Conservation (phyloP, 2,888 invertebrate genomes). For the Tinea semifulvella region DNA sequence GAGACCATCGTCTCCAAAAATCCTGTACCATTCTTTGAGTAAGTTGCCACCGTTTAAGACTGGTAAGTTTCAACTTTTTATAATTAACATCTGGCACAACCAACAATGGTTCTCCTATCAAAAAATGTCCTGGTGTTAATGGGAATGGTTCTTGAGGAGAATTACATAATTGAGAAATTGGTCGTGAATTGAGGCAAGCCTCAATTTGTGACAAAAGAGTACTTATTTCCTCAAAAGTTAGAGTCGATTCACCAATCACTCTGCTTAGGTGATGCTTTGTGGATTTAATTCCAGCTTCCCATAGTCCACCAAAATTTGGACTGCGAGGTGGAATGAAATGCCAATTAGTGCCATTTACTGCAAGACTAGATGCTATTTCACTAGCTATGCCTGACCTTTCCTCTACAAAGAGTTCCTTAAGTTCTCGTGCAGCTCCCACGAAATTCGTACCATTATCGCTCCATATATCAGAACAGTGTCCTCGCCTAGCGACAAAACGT, state of each 20-base stretch:
- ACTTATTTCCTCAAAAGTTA: slow-evolving; percentile 17
- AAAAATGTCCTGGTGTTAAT: slow-evolving; percentile 22
- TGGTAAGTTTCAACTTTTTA: slow-evolving; percentile 11
- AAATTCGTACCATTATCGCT: slow-evolving; percentile 21
- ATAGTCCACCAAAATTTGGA: slow-evolving; percentile 22
- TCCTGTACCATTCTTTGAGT: slow-evolving; percentile 23
- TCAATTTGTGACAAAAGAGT: slow-evolving; percentile 17
- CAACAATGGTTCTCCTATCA: slow-evolving; percentile 19
- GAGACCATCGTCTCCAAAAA: slow-evolving; percentile 22
- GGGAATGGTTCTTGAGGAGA: slow-evolving; percentile 13
- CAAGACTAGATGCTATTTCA: slow-evolving; percentile 19
- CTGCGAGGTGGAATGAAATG: slow-evolving; percentile 21
- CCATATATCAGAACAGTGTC: no score
- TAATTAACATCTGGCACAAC: slow-evolving; percentile 17
- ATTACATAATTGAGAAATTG: slow-evolving; percentile 16
- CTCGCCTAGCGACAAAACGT: no score
- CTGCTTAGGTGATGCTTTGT: slow-evolving; percentile 17
- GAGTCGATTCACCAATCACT: slow-evolving; percentile 7
- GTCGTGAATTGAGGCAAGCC: slow-evolving; percentile 19
- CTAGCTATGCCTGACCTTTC: slow-evolving; percentile 8
- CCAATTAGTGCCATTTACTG: slow-evolving; percentile 17
- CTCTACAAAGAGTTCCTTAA: slow-evolving; percentile 15
- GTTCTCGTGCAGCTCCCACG: slow-evolving; percentile 18
- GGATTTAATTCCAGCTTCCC: slow-evolving; percentile 22
- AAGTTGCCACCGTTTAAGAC: slow-evolving; percentile 22